Conservation (phyloP, 2,797 vertebrate species). For the Amphiprion clarkii region DNA sequence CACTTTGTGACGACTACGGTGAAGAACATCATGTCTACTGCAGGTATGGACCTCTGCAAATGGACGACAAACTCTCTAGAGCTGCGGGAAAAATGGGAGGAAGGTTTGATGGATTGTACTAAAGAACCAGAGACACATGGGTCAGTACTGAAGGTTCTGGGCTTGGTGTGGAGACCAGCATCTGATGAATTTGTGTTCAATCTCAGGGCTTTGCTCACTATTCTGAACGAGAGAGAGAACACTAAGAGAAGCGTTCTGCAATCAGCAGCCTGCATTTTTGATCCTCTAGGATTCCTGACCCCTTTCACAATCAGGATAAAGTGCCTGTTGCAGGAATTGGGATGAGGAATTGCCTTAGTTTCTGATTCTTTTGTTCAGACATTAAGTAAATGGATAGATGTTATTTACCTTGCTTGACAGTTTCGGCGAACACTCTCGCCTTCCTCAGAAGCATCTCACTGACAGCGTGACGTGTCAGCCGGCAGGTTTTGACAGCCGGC, state of each 20-base stretch:
- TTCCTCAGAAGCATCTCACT: too few relatives aligned
- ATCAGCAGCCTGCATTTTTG: not conserved
- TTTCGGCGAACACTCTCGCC: too few relatives aligned
- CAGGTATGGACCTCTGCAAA: conserved; percentile 15
- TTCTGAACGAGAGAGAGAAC: not conserved
- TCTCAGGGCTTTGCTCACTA: not conserved
- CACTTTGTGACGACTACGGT: not conserved
- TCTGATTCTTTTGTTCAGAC: too few relatives aligned
- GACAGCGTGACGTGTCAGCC: too few relatives aligned
- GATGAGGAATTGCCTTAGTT: not conserved
- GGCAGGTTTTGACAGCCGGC: too few relatives aligned
- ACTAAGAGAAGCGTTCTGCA: conserved; percentile 1
- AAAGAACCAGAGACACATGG: not conserved
- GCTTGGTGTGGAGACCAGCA: not conserved
- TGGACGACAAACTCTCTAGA: conserved; percentile 6
- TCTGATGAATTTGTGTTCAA: conserved; percentile 16
- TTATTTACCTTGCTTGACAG: too few relatives aligned
- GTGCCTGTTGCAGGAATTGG: not conserved
- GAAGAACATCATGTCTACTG: conserved; percentile 4
- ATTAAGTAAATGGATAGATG: too few relatives aligned
- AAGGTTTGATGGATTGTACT: not conserved
- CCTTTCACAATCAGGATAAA: conserved; percentile 9
- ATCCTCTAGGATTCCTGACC: not conserved
- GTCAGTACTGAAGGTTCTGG: conserved; percentile 2
- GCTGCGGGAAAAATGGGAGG: not conserved